These are phyloP conservation scores for Lagria hirta DNA, from an alignment of 2,888 invertebrate species.

Conservation along the genomic window DNA sequence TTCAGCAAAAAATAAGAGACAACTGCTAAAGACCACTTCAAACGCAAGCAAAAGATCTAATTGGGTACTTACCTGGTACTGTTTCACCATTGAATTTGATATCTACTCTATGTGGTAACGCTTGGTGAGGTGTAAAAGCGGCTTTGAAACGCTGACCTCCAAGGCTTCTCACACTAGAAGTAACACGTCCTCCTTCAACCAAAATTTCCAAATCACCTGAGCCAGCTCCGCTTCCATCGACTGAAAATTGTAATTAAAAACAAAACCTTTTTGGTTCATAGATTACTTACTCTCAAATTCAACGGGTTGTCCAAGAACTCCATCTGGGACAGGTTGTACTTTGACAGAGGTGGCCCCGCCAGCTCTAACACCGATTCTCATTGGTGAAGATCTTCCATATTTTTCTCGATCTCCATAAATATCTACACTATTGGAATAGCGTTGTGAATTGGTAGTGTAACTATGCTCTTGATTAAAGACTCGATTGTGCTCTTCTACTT, in stretches of 20 bases:
- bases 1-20: no score
- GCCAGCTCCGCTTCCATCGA: constrained; percentile 94
- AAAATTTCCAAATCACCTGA: constrained; percentile 95
- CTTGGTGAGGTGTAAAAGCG: constrained; percentile 88
- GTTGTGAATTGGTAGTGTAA: constrained; percentile 40
- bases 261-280: background rate
- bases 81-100: constrained; percentile 93
- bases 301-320: constrained; percentile 85
- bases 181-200: constrained; percentile 92
- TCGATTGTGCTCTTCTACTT: constrained; percentile 44
- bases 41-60: no score
- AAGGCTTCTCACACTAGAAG: constrained; percentile 88
- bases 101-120: constrained; percentile 83
- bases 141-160: constrained; percentile 89
- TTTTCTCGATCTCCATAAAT: constrained; percentile 33
- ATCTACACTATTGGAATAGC: constrained; percentile 40
- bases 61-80: constrained; percentile 76
- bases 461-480: constrained; percentile 34
- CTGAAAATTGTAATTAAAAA: constrained; percentile 55
- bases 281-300: constrained; percentile 89
- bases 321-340: constrained; percentile 84
- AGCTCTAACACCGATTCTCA: constrained; percentile 53
- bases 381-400: constrained; percentile 37
- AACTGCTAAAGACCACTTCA: no score
- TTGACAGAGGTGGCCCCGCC: constrained; percentile 84